Evolutionary conservation across 2,797 vertebrate species (phyloP).

Genomic region (Arvicola amphibius): DNA sequence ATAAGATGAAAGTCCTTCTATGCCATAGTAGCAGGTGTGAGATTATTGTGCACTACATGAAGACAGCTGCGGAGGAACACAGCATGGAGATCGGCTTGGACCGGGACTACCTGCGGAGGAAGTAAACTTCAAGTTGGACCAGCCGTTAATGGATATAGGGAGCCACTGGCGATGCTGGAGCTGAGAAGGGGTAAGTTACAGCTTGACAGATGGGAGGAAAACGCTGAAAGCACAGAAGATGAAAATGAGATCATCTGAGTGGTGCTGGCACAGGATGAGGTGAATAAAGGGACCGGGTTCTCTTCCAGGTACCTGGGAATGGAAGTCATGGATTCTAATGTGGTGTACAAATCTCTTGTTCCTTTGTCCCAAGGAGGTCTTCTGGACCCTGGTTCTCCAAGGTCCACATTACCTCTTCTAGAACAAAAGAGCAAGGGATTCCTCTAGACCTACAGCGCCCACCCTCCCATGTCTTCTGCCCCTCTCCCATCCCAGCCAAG

Average conservation of each 20-base stretch:
- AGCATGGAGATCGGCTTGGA: too few relatives aligned
- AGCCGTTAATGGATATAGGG: background rate
- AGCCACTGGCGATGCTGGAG: background rate
- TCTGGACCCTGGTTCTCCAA: background rate
- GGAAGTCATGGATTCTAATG: background rate
- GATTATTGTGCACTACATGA: background rate
- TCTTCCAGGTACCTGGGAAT: background rate
- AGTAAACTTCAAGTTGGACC: background rate
- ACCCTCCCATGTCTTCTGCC: background rate
- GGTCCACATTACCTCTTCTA: slow-evolving; percentile 10
- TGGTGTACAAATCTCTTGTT: background rate
- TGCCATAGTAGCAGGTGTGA: background rate
- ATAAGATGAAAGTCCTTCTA: background rate
- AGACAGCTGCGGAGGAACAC: background rate
- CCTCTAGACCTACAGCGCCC: background rate
- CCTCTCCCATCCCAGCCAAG: background rate
- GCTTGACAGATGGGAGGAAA: background rate
- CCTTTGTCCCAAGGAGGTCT: background rate
- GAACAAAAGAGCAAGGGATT: background rate
- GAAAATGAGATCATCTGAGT: background rate
- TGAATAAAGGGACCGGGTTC: background rate
- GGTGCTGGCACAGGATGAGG: background rate
- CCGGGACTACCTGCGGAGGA: background rate
- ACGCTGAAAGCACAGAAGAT: background rate
- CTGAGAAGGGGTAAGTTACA: background rate